Conservation (phyloP, 1,140 invertebrate species). For the Drosophila azteca region DNA sequence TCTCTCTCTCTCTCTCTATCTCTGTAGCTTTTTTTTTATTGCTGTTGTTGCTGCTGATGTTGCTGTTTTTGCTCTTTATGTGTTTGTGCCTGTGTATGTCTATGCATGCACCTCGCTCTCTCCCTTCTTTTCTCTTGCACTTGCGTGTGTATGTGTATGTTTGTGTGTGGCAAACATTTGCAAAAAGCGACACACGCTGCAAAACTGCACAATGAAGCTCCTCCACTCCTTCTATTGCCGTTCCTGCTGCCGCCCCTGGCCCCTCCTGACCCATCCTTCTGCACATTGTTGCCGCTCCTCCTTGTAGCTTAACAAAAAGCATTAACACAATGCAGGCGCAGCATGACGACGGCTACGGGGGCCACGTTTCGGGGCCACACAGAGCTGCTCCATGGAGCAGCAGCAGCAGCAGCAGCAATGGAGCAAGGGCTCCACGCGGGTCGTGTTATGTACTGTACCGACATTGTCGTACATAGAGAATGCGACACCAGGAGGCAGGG, state of each 20-base stretch:
- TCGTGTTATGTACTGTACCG: conserved; percentile 78
- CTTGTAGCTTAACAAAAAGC: conserved; percentile 79
- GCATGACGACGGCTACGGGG: conserved; percentile 57
- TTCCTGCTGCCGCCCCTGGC: conserved; percentile 2
- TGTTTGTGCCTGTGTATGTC: conserved; percentile 22
- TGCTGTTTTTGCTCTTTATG: conserved; percentile 42
- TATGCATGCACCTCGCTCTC: conserved; percentile 2
- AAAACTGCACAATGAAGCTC: conserved; percentile 74
- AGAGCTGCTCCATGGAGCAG: conserved; percentile 18
- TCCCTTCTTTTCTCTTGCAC: conserved; percentile 6
- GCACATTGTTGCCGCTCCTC: conserved; percentile 26
- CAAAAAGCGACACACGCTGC: conserved; percentile 80
- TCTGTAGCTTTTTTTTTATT: conserved; percentile 21
- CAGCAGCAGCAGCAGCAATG: conserved; percentile 2
- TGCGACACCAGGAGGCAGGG: conserved; percentile 29
- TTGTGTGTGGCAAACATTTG: conserved; percentile 74
- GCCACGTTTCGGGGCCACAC: conserved; percentile 58
- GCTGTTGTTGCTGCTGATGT: conserved; percentile 48
- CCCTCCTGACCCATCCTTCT: conserved; percentile 8
- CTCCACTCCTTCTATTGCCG: conserved; percentile 15
- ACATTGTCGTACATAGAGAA: conserved; percentile 77
- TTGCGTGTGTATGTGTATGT: conserved; percentile 34
- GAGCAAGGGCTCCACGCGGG: conserved; percentile 46
- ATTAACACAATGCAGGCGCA: conserved; percentile 81
- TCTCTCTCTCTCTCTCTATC: neutral